phyloP scores from a whole-genome alignment of 1,140 invertebrate species.

The Eumaeus atala region DNA sequence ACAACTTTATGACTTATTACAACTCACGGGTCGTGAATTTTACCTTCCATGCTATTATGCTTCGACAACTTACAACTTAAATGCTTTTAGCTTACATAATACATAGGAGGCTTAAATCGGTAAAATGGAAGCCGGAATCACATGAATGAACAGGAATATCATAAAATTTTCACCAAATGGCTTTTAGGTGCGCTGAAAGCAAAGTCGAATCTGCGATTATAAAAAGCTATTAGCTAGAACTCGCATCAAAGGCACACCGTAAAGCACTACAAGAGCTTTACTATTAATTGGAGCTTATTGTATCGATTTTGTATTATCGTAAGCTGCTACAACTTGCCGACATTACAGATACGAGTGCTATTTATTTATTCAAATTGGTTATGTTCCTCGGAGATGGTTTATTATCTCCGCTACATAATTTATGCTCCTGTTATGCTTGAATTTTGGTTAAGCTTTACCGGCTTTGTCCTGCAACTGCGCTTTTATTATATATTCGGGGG shows the following conservation, averaged over 20 bases:
- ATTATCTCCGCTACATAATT: conserved; percentile 26
- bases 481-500: too few relatives aligned
- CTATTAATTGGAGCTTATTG: conserved; percentile 52
- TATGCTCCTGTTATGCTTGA: conserved; percentile 21
- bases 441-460: not conserved
- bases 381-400: conserved; percentile 20
- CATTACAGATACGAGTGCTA: conserved; percentile 29
- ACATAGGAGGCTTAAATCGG: too few relatives aligned
- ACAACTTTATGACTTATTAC: too few relatives aligned
- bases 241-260: conserved; percentile 11
- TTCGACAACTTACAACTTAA: too few relatives aligned
- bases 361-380: conserved; percentile 48
- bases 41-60: too few relatives aligned
- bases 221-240: conserved; percentile 12
- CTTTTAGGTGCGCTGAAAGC: too few relatives aligned
- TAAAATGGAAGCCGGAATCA: too few relatives aligned
- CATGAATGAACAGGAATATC: too few relatives aligned
- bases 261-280: conserved; percentile 31
- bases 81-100: too few relatives aligned
- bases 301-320: conserved; percentile 65
- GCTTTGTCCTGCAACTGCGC: too few relatives aligned
- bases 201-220: conserved; percentile 5
- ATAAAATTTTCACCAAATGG: too few relatives aligned
- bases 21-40: too few relatives aligned
- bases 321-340: conserved; percentile 38